phyloP scores from a whole-genome alignment of 2,113 vertebrate genomes.

The Melanerpes aurifrons region DNA sequence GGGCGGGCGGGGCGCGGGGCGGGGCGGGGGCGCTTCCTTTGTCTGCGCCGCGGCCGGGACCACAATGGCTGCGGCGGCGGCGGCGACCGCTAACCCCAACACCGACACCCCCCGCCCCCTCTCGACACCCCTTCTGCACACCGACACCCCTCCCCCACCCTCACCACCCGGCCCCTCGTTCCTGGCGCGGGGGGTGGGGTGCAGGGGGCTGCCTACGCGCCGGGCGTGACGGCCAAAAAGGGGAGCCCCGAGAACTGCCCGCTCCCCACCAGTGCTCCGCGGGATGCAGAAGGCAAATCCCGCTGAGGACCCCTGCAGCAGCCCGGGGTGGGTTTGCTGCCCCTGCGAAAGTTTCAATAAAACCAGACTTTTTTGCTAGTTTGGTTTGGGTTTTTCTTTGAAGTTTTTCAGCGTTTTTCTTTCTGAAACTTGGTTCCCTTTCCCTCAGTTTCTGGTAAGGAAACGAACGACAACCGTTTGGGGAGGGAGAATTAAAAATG shows the following conservation, averaged over 20 bases:
- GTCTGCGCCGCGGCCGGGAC: background rate
- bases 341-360: background rate
- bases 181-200: no score
- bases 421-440: background rate
- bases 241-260: background rate
- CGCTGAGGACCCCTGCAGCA: background rate
- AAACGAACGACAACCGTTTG: background rate
- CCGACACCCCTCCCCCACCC: background rate
- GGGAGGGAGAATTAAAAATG: background rate
- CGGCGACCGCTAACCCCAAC: background rate
- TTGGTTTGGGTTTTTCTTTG: background rate
- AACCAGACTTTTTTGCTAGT: background rate
- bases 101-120: background rate
- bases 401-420: constrained; percentile 5
- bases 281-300: background rate
- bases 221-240: background rate
- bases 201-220: background rate
- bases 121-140: background rate
- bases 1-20: background rate
- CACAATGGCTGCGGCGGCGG: constrained; percentile 26
- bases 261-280: background rate
- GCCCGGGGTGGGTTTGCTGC: background rate
- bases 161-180: background rate
- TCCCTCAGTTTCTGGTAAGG: background rate
- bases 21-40: background rate